These are phyloP conservation scores for Drosophila quinaria DNA, from an alignment of 2,888 invertebrate species.

Conservation along the genomic window DNA sequence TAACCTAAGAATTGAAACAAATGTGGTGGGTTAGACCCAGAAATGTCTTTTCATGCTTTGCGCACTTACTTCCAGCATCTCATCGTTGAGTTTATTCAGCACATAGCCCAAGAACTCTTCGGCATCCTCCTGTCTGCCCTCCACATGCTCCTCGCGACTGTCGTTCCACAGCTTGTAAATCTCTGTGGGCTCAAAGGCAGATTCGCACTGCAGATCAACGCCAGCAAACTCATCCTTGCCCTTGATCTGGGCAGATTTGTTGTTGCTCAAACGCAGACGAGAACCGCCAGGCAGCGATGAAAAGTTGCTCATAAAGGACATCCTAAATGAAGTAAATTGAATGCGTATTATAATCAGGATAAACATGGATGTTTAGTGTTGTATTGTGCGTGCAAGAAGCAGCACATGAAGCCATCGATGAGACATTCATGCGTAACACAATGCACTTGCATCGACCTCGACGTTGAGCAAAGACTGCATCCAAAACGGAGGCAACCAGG, in stretches of 20 bases:
- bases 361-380: not conserved
- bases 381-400: conserved; percentile 40
- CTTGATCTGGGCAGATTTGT: conserved; percentile 84
- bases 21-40: not conserved
- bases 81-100: conserved; percentile 97
- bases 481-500: conserved; percentile 78
- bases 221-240: conserved; percentile 86
- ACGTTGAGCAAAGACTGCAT: conserved; percentile 43
- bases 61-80: conserved; percentile 93
- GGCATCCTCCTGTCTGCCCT: conserved; percentile 98
- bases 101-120: conserved; percentile 98
- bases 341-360: not conserved
- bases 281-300: conserved; percentile 88
- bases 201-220: conserved; percentile 89
- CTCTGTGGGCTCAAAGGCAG: conserved; percentile 95
- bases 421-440: conserved; percentile 9
- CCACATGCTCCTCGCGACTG: conserved; percentile 90
- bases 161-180: conserved; percentile 94
- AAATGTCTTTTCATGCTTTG: not conserved
- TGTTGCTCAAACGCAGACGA: conserved; percentile 85
- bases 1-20: conserved; percentile 85
- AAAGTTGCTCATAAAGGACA: conserved; percentile 91
- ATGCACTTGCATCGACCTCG: conserved; percentile 53
- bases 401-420: conserved; percentile 18
- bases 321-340: conserved; percentile 78